Evolutionary conservation across 2,113 vertebrate species (phyloP).

Genomic region (Callipepla squamata): DNA sequence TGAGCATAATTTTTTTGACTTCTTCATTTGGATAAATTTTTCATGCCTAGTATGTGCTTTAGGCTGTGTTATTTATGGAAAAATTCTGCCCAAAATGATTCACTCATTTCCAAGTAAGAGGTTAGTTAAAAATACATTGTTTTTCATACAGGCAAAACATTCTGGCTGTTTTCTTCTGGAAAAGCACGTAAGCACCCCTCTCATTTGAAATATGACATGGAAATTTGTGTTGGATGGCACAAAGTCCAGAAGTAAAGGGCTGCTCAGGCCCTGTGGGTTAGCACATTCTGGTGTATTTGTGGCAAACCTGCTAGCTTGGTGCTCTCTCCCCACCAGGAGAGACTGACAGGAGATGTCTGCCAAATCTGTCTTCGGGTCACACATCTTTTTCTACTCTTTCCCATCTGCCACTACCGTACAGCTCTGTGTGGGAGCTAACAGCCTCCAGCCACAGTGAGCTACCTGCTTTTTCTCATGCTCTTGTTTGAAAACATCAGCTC

Average conservation of each 20-base stretch:
- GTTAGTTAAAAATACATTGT: slow-evolving; percentile 61
- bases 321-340: neutral
- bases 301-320: neutral
- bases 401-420: neutral
- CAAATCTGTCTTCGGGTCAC: neutral
- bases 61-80: slow-evolving; percentile 45
- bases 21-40: slow-evolving; percentile 14
- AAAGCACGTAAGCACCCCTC: neutral
- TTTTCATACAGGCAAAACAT: slow-evolving; percentile 28
- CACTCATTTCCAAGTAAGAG: slow-evolving; percentile 26
- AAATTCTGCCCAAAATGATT: slow-evolving; percentile 44
- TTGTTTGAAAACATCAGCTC: neutral
- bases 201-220: neutral
- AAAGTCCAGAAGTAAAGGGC: neutral
- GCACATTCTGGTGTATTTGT: neutral
- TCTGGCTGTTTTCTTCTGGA: neutral
- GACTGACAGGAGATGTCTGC: neutral
- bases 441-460: neutral
- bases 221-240: neutral
- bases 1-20: neutral
- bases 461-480: neutral
- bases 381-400: neutral
- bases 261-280: neutral
- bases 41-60: slow-evolving; percentile 1
- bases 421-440: neutral